A percentile compares a stretch with the other conserved stretches of the same genome.
Evolutionary conservation across 35 echinoderm and acorn worm species (phyloP).

Genomic region (Strongylocentrotus purpuratus): DNA sequence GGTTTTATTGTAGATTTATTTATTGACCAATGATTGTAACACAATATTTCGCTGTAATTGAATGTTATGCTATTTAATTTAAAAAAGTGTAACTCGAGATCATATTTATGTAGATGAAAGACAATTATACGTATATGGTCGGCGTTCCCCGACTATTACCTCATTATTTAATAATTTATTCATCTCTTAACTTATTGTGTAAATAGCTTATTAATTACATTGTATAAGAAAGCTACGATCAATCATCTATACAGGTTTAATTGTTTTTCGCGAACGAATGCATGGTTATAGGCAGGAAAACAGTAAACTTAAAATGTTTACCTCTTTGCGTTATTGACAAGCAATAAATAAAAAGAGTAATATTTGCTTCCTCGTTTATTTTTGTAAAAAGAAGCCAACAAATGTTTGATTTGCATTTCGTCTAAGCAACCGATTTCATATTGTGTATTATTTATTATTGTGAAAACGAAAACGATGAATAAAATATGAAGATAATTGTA

Average conservation of each 20-base stretch:
- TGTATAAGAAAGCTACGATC: background rate
- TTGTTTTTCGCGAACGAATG: background rate
- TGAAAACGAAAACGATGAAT: slow-evolving; percentile 10
- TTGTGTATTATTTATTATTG: slow-evolving; percentile 39
- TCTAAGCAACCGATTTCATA: background rate
- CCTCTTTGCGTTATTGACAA: background rate
- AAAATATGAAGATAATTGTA: slow-evolving; percentile 24
- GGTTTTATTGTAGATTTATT: too few relatives aligned
- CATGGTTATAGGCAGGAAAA: background rate
- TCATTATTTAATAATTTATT: slow-evolving; percentile 16
- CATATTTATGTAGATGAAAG: background rate
- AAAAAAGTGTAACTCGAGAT: background rate
- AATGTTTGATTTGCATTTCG: slow-evolving; percentile 20
- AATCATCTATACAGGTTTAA: background rate
- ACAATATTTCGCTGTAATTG: background rate
- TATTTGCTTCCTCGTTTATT: slow-evolving; percentile 1
- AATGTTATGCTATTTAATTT: background rate
- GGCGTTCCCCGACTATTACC: background rate
- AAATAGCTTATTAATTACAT: background rate
- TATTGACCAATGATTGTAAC: too few relatives aligned
- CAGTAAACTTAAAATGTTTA: background rate
- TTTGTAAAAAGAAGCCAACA: slow-evolving; percentile 31
- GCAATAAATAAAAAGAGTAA: slow-evolving; percentile 20
- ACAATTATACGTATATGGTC: background rate
- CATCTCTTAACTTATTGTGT: slow-evolving; percentile 13